A percentile compares a stretch with the other conserved stretches of the same genome.
phyloP scores from a whole-genome alignment of 2,797 vertebrate species.

The Thalassophryne amazonica region DNA sequence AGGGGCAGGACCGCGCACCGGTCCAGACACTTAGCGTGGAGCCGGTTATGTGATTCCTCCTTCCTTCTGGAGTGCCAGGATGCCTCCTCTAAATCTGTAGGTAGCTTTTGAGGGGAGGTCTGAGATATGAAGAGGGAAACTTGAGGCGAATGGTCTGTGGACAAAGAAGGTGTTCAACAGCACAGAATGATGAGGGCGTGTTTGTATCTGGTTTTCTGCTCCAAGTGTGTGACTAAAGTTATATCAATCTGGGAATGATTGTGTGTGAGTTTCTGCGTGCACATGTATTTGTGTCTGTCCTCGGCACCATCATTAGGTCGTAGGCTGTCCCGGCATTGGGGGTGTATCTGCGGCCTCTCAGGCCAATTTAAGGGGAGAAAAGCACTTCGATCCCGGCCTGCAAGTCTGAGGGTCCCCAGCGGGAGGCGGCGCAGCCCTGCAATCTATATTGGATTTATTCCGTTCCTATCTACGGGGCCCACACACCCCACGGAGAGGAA shows the following conservation, averaged over 20 bases:
- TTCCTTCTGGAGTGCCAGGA: constrained; percentile 47
- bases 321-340: constrained; percentile 55
- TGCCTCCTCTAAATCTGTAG: constrained; percentile 53
- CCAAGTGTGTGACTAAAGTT: constrained; percentile 45
- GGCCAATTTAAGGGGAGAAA: constrained; percentile 78
- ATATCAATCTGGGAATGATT: constrained; percentile 46
- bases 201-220: constrained; percentile 56
- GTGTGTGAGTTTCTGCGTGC: constrained; percentile 26
- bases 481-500: constrained; percentile 76
- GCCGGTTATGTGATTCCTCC: constrained; percentile 55
- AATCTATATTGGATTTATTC: constrained; percentile 87
- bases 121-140: constrained; percentile 54
- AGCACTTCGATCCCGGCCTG: constrained; percentile 75
- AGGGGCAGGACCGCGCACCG: constrained; percentile 49
- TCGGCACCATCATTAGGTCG: constrained; percentile 72
- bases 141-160: constrained; percentile 58
- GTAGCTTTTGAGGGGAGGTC: constrained; percentile 44
- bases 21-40: constrained; percentile 51
- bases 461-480: constrained; percentile 75
- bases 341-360: constrained; percentile 61
- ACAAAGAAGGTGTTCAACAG: constrained; percentile 52
- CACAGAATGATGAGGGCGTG: constrained; percentile 27
- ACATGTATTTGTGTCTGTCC: constrained; percentile 23
- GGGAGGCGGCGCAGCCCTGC: constrained; percentile 77
- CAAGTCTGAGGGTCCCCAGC: constrained; percentile 76